A percentile compares a stretch with the other conserved stretches of the same genome.
Evolutionary conservation across 2,113 vertebrate genomes (phyloP).

Genomic region (Phylloscopus trochilus): DNA sequence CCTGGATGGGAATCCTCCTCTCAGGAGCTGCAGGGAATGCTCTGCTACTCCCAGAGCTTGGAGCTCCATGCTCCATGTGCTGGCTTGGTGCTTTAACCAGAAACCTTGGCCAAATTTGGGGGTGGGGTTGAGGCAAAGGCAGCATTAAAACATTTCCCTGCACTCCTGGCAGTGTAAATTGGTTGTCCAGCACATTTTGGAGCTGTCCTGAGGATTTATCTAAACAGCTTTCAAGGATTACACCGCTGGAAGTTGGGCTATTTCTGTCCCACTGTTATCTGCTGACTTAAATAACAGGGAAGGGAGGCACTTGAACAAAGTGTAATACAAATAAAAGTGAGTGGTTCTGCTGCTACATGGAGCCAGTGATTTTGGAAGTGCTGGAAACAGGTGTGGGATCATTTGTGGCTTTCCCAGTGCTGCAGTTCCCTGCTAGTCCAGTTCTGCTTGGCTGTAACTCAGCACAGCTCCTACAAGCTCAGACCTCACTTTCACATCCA

Average conservation of each 20-base stretch:
- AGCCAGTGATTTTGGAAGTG: background rate
- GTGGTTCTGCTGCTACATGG: background rate
- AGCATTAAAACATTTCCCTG: background rate
- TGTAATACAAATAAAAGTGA: background rate
- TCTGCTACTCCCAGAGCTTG: background rate
- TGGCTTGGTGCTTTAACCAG: background rate
- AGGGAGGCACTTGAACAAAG: background rate
- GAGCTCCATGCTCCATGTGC: accelerated
- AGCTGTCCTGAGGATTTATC: background rate
- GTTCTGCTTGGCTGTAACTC: background rate
- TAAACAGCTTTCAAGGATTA: background rate
- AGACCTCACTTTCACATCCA: background rate
- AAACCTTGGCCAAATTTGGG: background rate
- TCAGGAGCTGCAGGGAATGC: background rate
- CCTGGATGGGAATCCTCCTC: background rate
- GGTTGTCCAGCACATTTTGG: background rate
- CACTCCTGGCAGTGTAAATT: background rate
- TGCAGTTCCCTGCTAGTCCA: background rate
- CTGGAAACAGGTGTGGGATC: background rate
- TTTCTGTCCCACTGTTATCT: background rate
- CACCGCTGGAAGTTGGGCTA: background rate
- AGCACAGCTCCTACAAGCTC: background rate
- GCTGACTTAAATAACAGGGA: background rate
- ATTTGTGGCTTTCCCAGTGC: background rate
- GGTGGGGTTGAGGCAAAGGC: accelerated